Evolutionary conservation across 2,888 invertebrate species (phyloP), one percentile per base, ranked within the genome.

Genomic region (Rhopalosiphum nymphaeae): DNA sequence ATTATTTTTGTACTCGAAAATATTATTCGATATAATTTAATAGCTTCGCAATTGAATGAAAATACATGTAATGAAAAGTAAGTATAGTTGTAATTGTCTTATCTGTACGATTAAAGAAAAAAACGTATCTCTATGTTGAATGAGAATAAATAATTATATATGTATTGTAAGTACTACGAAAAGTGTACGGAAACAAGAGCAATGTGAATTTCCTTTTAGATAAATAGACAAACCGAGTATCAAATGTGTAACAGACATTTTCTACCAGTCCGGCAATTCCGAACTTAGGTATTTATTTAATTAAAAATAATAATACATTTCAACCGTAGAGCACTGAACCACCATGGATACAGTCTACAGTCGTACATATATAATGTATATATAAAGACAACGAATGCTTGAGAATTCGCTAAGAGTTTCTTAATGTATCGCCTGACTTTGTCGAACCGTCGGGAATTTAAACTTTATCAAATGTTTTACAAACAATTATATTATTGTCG

Each of bases 281-380:
- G 26, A n/a, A 46, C 86, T 44, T 86, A 29, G 86, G 86, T 44
- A 86, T 86, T 86, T 86, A 78, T 86, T 86, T 86, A 86, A 86
- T 86, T 86, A 86, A 86, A 86, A 86, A 86, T 46, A 42, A 44
- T 46, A 86, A 86, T 86, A 46, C 44, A 46, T 86, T 86, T 44
- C 16, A 29, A 46, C 44, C 86, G 44, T 44, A 7, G 86, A 44
- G 3, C 46, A 44, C 86, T 29, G 46, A 46, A 86, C 86, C 44
- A 7, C 5, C 46, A 29, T 29, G 44, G 85, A 26, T 46, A 46
- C 85, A 29, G 46, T 26, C 44, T 86, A 36, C 21, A 21, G 21
- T 42, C 78, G 21, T 78, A 78, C 78, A 78, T 78, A 78, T 61
- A 78, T 78, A 78, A 78, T 78, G 78, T 78, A 36, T 78, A 36